phyloP scores from a whole-genome alignment of 2,888 invertebrate genomes.

The Steinernema hermaphroditum region DNA sequence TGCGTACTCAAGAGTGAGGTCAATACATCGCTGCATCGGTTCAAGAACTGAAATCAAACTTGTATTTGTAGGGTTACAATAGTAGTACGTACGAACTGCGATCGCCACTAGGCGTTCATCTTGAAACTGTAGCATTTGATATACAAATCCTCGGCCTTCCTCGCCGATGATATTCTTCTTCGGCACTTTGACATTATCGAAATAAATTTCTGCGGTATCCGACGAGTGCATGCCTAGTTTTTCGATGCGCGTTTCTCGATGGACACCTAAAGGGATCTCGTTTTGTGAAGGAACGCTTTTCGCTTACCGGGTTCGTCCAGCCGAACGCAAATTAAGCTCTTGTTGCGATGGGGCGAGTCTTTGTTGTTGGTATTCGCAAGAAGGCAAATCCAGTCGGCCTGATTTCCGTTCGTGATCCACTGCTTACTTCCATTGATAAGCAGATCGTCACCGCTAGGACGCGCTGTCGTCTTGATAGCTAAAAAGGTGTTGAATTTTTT shows the following conservation, averaged over 20 bases:
- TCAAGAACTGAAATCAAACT: constrained; percentile 57
- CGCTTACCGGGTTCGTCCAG: constrained; percentile 57
- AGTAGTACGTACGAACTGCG: constrained; percentile 51
- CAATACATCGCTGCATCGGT: constrained; percentile 68
- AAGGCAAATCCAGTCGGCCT: constrained; percentile 73
- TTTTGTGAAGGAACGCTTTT: too few relatives aligned
- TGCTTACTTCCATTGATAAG: constrained; percentile 72
- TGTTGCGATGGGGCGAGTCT: constrained; percentile 69
- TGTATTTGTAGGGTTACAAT: not conserved
- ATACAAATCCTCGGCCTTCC: constrained; percentile 70
- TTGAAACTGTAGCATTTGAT: constrained; percentile 73
- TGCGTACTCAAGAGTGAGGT: constrained; percentile 70
- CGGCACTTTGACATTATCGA: constrained; percentile 71
- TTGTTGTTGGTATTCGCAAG: constrained; percentile 70
- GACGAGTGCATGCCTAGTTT: constrained; percentile 71
- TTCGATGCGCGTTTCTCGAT: constrained; percentile 68
- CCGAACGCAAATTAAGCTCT: constrained; percentile 71
- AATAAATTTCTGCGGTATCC: constrained; percentile 71
- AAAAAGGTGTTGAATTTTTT: constrained; percentile 35
- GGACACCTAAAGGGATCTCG: constrained; percentile 48
- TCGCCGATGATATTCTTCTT: constrained; percentile 70
- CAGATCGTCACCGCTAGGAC: constrained; percentile 68
- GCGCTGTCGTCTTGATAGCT: constrained; percentile 70
- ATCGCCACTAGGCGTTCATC: constrained; percentile 70
- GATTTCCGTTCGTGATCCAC: constrained; percentile 72